phyloP scores from a whole-genome alignment of 1,140 invertebrate genomes.

The Eriosoma lanigerum region DNA sequence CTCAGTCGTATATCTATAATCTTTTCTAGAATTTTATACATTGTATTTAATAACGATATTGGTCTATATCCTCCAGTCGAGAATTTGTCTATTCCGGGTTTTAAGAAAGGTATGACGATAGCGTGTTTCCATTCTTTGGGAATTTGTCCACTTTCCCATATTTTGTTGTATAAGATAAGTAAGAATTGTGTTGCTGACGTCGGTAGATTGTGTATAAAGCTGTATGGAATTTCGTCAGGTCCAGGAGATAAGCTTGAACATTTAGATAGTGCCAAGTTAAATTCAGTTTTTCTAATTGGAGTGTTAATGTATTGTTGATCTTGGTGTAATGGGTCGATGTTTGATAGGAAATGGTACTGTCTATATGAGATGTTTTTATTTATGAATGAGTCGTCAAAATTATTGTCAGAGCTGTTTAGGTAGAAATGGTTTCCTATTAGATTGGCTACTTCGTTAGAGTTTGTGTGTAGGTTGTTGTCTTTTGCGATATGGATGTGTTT shows the following conservation, averaged over 20 bases:
- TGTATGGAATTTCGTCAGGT: not conserved
- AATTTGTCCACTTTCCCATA: not conserved
- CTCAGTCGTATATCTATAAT: not conserved
- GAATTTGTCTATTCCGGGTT: constrained; percentile 25
- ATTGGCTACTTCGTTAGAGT: not conserved
- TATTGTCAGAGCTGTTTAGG: not conserved
- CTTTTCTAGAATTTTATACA: constrained; percentile 15
- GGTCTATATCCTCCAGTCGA: not conserved
- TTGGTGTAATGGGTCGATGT: not conserved
- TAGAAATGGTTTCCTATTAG: not conserved
- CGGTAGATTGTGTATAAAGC: not conserved
- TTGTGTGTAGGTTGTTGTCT: not conserved
- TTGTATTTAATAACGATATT: not conserved
- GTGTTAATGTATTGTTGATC: not conserved
- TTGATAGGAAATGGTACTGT: not conserved
- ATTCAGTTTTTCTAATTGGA: not conserved
- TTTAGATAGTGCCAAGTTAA: not conserved
- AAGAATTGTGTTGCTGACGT: not conserved
- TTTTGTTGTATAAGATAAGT: not conserved
- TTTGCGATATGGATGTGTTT: not conserved
- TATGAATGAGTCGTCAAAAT: not conserved
- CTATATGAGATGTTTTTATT: not conserved
- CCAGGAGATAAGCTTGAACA: not conserved
- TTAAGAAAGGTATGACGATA: not conserved
- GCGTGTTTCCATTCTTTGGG: not conserved